Evolutionary conservation across 2,113 vertebrate species (phyloP), one percentile per base, ranked within the genome.

Genomic region (Cervus canadensis): DNA sequence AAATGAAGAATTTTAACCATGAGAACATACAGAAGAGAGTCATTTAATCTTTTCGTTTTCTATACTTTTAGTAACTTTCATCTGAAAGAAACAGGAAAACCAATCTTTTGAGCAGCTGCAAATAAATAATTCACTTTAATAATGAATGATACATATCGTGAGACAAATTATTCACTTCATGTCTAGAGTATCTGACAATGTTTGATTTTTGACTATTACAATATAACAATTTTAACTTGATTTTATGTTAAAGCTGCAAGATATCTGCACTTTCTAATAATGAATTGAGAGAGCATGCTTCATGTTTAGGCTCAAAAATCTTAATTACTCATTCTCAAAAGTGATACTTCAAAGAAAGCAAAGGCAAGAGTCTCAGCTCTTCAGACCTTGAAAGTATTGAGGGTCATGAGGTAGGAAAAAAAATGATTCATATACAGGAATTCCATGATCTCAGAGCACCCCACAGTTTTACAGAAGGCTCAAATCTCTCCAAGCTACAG

Each of bases 101-200:
- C 59, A 98, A 95, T 81, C 60, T 25, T 95, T 92, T 91, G 89
- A 87, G 94, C 78, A 82, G 52, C 26, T 92, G 25, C 98, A 97
- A 98, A 97, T 98, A 97, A 98, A 96, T 78, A 76, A 98, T 96
- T 98, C 97, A 30, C 96, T 97, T 98, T 97, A 98, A 98, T 98
- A 98, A 97, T 98, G 79, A 97, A 98, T 96, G 86, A 95, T 95
- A 96, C 94, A 96, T 87, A 97, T 97, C 76, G 95, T 97, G 83
- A 98, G 36, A 93, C 23, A 94, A 98, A 95, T 89, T 98, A 62
- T 91, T 98, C 95, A 96, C 43, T 98, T 98, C 97, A 95, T 48
- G 50, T 91, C 86, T 95, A 64, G 28, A 48, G 67, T 91, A 96
- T 71, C 89, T 98, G 98, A 98, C 74, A 89, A 94, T n/a, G 79